Base-by-base conservation (phyloP, 2,888 invertebrate genomes). In the Neuroscelio doddi region DNA sequence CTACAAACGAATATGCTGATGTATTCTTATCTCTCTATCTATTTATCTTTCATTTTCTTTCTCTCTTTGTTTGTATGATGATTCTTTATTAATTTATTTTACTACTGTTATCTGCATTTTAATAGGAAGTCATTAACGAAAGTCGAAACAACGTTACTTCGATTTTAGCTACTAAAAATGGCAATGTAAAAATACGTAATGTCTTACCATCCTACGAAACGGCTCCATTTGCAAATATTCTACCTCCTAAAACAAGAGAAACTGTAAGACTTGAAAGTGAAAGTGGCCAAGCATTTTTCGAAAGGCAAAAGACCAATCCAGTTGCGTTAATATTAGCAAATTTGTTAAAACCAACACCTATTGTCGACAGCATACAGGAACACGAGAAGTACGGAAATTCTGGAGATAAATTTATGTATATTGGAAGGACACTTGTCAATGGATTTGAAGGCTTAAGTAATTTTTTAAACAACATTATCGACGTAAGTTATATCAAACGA, bases 351-450 rank as follows among this genome's bases (percentile, higher is more conserved):
- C 91, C 92, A 0, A 87, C 88, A 68, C 93, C 94, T 0, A 86
- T 94, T 61, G 88, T 94, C 16, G 94, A 94, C 74, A 89, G 88
- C n/a, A 91, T 92, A 70, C 86, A 85, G 36, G 93, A 93, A 80
- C 87, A 91, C 46, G 93, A 94, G 46, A 94, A 93, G 77, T 94
- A 92, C 78, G 93, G 93, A 14, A 94, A 94, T 78, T 87, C 86
- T 46, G 93, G 90, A 0, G 92, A 91, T 72, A 89, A 88, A 78
- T 90, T 90, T 70, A 88, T 88, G 61, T 85, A 85, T 10, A 83
- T 91, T 17, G 91, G 92, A 0, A 87, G 88, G 52, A 87, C 88
- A 0, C 74, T 93, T 17, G 90, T 94, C 1, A 88, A 87, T 21
- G 90, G 92, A 3, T 90, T 90, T 56, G 91, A 91, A 72, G 88